Evolutionary conservation across 2,113 vertebrate species (phyloP), one percentile per base, ranked within the genome.

Genomic region (Pelmatolapia mariae): DNA sequence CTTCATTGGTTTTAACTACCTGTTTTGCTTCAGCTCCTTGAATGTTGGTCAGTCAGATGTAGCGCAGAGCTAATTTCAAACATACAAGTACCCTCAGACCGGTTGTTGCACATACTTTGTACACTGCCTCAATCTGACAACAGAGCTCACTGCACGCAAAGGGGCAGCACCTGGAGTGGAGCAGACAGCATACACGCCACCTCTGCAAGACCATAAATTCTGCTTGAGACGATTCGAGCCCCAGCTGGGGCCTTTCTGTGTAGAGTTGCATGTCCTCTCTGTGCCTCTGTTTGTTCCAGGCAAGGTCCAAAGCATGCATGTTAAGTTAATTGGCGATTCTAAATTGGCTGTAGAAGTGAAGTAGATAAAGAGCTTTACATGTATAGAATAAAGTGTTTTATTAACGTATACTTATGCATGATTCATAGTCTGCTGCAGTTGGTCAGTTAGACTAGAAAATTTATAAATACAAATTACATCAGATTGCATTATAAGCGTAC

Each of bases 391-490:
- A 71, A 71, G 3, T 43, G n/a, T 43, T 71, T 16, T 43, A 43
- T 71, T 16, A 71, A 43, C 1, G 0, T 2, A 45, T 73, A 18
- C 13, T 73, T 73, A 18, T 45, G 13, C n/a, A 26, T 26, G 40
- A 73, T 24, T 73, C 22, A 10, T 73, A 45, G 66, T 43, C 13
- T 73, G 22, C 38, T 45, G 40, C 0, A 47, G 9, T 73, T 47
- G 40, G 68, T 47, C 16, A 2, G 40, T 26, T 45, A 76, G 36
- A 0, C 36, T 43, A 43, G 36, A 43, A 47, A 73, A 76, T 26
- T 1, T 76, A 19, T 47, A 47, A 76, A 47, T 29, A 47, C 15
- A 18, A 18, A 71, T 40, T 71, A 0, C 1, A 66, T 0, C 0
- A 0, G 33, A 11, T 29, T 76, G 7, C 40, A 29, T 7, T 73